A percentile compares a stretch with the other conserved stretches of the same genome.
phyloP scores from a whole-genome alignment of 2,888 invertebrate genomes.

The Macropis europaea region DNA sequence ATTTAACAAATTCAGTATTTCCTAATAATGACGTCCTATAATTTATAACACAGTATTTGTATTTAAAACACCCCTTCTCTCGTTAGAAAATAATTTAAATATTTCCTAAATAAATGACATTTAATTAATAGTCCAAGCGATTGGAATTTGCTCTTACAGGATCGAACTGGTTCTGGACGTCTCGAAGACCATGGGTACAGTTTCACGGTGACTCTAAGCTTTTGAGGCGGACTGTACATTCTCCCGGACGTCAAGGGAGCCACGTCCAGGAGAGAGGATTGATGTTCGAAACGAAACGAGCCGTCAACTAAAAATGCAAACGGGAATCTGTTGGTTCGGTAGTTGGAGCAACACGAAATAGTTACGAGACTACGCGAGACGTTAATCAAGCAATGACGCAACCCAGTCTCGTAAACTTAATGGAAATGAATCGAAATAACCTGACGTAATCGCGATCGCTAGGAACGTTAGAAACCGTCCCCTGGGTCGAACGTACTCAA shows the following conservation, averaged over 20 bases:
- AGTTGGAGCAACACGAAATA: slow-evolving; percentile 23
- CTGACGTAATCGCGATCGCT: slow-evolving; percentile 43
- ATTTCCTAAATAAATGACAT: no score
- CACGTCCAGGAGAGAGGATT: not conserved
- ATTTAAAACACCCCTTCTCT: no score
- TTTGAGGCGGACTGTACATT: no score
- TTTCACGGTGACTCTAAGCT: no score
- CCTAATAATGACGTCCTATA: no score
- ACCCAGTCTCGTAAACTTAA: slow-evolving; percentile 44
- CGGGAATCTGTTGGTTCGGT: not conserved
- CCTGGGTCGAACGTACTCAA: not conserved
- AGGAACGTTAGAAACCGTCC: slow-evolving; percentile 25
- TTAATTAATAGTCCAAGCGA: no score
- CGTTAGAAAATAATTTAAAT: no score
- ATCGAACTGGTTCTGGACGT: no score
- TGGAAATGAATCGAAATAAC: slow-evolving; percentile 52
- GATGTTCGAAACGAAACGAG: not conserved
- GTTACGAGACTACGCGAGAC: slow-evolving; percentile 28
- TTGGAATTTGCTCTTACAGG: no score
- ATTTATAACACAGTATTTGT: no score
- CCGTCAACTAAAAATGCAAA: not conserved
- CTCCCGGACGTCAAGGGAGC: not conserved
- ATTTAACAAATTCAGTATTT: no score
- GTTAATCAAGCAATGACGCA: slow-evolving; percentile 54
- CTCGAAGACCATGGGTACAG: no score